phyloP scores from a whole-genome alignment of 2,888 invertebrate genomes.

The Andrena praecox region DNA sequence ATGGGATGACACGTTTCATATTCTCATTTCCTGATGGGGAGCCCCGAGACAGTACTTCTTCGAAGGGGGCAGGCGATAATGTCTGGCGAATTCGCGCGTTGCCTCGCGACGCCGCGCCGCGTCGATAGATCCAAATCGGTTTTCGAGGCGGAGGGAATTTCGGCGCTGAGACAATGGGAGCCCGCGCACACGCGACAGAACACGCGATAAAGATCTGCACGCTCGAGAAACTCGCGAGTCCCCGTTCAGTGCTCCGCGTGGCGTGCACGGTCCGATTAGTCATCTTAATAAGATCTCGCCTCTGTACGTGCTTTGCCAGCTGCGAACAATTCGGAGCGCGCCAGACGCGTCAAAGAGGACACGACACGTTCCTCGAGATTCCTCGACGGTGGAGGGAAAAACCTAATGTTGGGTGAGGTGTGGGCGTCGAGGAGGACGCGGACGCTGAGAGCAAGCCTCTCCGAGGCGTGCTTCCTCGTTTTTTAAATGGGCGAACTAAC shows the following conservation, averaged over 20 bases:
- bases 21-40: not conserved
- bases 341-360: not conserved
- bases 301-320: not conserved
- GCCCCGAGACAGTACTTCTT: not conserved
- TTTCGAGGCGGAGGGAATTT: not conserved
- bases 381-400: not conserved
- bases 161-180: not conserved
- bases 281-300: conserved; percentile 31
- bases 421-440: conserved; percentile 7
- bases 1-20: not conserved
- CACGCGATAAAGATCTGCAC: conserved; percentile 10
- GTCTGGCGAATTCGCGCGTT: not conserved
- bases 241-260: not conserved
- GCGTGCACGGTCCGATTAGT: conserved; percentile 19
- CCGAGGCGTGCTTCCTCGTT: conserved; percentile 6
- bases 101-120: too few species aligned
- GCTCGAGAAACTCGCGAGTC: conserved; percentile 21
- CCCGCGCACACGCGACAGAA: not conserved
- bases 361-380: not conserved
- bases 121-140: conserved; percentile 13
- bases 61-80: not conserved
- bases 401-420: not conserved
- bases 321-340: not conserved
- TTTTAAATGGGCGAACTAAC: conserved; percentile 27
- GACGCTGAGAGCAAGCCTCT: not conserved